Percentiles rank a stretch among this genome's conserved stretches.
These are phyloP conservation scores for Danio jaintianensis DNA, from an alignment of 2,797 vertebrate species.

Conservation along the genomic window DNA sequence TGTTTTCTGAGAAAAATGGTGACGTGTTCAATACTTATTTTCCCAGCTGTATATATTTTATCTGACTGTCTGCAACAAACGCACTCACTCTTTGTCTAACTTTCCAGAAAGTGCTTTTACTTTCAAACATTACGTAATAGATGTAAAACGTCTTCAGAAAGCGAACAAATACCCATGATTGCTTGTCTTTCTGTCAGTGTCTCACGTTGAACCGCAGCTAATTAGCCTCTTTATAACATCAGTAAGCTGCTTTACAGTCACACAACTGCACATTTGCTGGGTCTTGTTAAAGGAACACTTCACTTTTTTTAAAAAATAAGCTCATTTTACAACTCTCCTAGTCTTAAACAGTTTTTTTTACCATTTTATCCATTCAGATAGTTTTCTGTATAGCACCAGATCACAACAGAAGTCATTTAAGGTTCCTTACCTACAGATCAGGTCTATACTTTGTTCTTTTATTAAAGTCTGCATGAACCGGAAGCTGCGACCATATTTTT, in stretches of 20 bases:
- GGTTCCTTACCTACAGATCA: too few species aligned
- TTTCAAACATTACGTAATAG: not conserved
- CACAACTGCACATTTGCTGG: not conserved
- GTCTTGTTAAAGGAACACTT: not conserved
- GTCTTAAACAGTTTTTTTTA: too few species aligned
- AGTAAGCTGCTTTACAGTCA: not conserved
- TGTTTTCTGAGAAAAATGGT: too few species aligned
- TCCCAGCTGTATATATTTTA: not conserved
- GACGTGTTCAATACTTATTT: too few species aligned
- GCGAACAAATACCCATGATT: slow-evolving; percentile 25
- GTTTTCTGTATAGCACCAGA: too few species aligned
- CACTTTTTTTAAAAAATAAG: too few species aligned
- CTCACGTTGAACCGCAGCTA: not conserved
- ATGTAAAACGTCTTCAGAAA: not conserved
- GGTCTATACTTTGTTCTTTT: too few species aligned
- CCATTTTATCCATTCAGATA: too few species aligned
- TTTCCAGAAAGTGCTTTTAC: not conserved
- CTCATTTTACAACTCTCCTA: too few species aligned
- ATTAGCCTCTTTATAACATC: slow-evolving; percentile 5
- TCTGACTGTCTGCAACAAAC: not conserved
- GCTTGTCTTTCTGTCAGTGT: slow-evolving; percentile 1
- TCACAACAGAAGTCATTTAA: too few species aligned
- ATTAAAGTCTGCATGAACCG: too few species aligned
- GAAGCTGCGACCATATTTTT: too few species aligned
- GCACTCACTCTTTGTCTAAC: not conserved